Base-by-base conservation (phyloP, 1,140 invertebrate species). In the Vollenhovia emeryi region DNA sequence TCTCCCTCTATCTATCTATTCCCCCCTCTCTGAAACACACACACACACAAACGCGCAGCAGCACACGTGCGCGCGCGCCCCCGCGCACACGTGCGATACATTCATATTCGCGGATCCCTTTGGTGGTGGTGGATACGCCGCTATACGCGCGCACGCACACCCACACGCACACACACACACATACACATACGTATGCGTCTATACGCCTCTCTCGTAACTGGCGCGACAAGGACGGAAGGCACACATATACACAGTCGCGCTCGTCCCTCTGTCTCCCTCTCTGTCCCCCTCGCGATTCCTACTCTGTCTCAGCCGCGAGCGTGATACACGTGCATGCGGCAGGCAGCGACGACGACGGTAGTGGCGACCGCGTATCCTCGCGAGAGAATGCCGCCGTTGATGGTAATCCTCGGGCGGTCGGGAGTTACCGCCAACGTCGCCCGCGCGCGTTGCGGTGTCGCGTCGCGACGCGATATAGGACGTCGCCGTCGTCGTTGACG, bases 321-420 rank as follows among this genome's bases (percentile, higher is more conserved):
- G 76, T 84, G 83, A 89, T 86, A 87, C 89, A 90, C 88, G 89
- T 90, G 89, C 88, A 90, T 78, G 76, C 79, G 64, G 69, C 78
- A 64, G n/a, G 62, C 40, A n/a, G 74, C 43, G 80, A 24, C 50
- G 69, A 71, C 79, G 75, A 43, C 36, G 33, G 76, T 36, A 84
- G 36, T 36, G 80, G 57, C 52, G 45, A 68, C 21, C 86, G 74
- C 73, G 69, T 73, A 73, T 73, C 84, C 79, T 68, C 73, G 30
- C 43, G 59, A 84, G 60, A 64, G 48, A 84, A 36, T 43, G 57
- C 24, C 40, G 71, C 43, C 36, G 33, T 59, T 55, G 83, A 66
- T 50, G 60, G 13, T 55, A 85, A 78, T 55, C 40, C 55, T 55
- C 55, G 66, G 24, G 27, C 48, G 62, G 80, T 40, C 48, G 52